These are phyloP conservation scores for Cairina moschata DNA, from an alignment of 2,113 vertebrate genomes.

Conservation along the genomic window DNA sequence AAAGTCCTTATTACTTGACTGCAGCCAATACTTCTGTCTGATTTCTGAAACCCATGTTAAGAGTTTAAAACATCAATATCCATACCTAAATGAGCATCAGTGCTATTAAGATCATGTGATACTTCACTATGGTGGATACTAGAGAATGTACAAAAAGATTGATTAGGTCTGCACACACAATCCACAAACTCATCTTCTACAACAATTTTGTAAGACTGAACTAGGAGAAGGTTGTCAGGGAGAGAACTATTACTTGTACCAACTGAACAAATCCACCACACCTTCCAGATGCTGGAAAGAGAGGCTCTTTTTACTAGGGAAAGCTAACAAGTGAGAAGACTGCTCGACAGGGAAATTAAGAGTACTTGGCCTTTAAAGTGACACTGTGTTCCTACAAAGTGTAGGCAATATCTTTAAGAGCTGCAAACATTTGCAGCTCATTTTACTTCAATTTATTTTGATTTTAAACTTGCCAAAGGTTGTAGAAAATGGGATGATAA, in stretches of 20 bases:
- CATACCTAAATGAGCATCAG: too few species aligned
- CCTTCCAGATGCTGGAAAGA: not conserved
- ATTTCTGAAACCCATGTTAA: not conserved
- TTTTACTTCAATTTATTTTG: not conserved
- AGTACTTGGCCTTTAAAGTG: not conserved
- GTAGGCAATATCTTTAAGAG: not conserved
- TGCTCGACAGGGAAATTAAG: not conserved
- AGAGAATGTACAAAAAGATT: not conserved
- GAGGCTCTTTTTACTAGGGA: not conserved
- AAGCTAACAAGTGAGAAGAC: not conserved
- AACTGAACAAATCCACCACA: not conserved
- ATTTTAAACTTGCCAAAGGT: not conserved
- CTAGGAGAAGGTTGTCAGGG: not conserved
- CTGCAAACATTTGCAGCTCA: not conserved
- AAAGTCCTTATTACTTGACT: not conserved
- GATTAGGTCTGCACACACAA: not conserved
- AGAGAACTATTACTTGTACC: not conserved
- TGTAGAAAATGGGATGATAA: not conserved
- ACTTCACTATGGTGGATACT: not conserved
- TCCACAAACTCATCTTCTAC: rapidly evolving
- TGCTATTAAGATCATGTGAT: not conserved
- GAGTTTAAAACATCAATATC: not conserved
- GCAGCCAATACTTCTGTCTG: not conserved
- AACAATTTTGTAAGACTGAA: not conserved
- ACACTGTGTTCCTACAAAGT: rapidly evolving